Evolutionary conservation across 2,797 vertebrate genomes (phyloP).

Genomic region (Pelodytes ibericus): DNA sequence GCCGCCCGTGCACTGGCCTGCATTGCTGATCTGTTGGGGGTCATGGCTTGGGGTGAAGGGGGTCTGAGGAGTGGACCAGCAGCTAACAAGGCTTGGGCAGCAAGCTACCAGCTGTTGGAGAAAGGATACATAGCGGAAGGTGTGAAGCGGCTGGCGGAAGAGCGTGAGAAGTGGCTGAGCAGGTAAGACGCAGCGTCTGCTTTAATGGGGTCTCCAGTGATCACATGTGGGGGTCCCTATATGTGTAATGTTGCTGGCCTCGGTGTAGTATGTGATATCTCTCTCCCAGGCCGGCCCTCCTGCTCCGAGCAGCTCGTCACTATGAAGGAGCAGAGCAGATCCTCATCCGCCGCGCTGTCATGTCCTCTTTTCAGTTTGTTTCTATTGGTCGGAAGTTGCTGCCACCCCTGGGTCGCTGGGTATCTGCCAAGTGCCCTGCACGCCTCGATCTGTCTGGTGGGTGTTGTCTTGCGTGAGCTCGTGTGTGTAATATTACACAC

Average conservation of each 20-base stretch:
- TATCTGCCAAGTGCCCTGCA: conserved; percentile 84
- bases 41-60: conserved; percentile 81
- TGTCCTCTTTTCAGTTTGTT: conserved; percentile 84
- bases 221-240: no score
- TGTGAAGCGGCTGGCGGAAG: conserved; percentile 74
- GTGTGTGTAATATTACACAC: no score
- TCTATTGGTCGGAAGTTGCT: conserved; percentile 63
- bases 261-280: background rate
- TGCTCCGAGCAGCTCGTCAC: conserved; percentile 90
- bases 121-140: conserved; percentile 72
- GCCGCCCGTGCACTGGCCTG: conserved; percentile 86
- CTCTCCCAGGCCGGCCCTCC: conserved; percentile 78
- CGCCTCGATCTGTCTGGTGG: conserved; percentile 91
- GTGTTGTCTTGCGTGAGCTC: conserved; percentile 37
- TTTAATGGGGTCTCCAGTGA: background rate
- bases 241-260: no score
- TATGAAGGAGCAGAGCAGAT: conserved; percentile 93
- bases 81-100: conserved; percentile 86
- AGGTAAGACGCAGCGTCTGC: conserved; percentile 70
- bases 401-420: conserved; percentile 80
- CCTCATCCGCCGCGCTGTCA: conserved; percentile 86
- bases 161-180: conserved; percentile 84
- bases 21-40: conserved; percentile 88
- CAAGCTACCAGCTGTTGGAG: conserved; percentile 79
- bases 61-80: conserved; percentile 91